These are phyloP conservation scores for Lysandra coridon DNA, from an alignment of 2,888 invertebrate species.

Conservation along the genomic window DNA sequence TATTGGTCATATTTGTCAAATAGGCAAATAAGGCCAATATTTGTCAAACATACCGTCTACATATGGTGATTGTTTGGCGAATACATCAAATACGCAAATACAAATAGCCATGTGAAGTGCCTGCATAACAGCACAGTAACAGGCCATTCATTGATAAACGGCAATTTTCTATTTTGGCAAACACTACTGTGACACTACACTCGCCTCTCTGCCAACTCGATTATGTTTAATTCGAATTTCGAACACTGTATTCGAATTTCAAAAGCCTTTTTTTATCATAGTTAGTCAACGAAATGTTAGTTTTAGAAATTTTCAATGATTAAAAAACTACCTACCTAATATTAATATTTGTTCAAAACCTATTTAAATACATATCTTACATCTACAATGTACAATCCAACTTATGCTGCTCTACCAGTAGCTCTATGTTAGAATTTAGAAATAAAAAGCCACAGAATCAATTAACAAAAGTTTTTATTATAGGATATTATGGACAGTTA, in stretches of 20 bases:
- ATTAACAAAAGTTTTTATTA: not conserved
- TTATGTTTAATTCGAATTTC: not conserved
- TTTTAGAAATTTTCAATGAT: no score
- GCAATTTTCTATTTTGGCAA: not conserved
- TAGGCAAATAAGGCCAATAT: no score
- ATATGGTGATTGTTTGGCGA: no score
- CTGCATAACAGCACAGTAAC: no score
- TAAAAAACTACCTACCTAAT: no score
- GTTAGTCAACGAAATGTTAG: no score
- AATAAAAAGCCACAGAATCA: not conserved
- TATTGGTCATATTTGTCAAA: no score
- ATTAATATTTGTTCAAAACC: no score
- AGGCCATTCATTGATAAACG: not conserved
- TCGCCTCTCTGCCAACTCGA: not conserved
- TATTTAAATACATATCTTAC: not conserved
- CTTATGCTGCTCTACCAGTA: not conserved
- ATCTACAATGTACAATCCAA: not conserved
- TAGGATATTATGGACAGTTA: conserved; percentile 4
- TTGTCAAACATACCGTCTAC: no score
- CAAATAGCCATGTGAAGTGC: no score
- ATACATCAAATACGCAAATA: no score
- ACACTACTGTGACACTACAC: not conserved
- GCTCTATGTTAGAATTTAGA: not conserved
- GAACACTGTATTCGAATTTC: not conserved
- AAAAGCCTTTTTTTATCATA: not conserved